These are phyloP conservation scores for Chascanopsetta lugubris DNA, from an alignment of 2,113 vertebrate genomes.

Conservation along the genomic window DNA sequence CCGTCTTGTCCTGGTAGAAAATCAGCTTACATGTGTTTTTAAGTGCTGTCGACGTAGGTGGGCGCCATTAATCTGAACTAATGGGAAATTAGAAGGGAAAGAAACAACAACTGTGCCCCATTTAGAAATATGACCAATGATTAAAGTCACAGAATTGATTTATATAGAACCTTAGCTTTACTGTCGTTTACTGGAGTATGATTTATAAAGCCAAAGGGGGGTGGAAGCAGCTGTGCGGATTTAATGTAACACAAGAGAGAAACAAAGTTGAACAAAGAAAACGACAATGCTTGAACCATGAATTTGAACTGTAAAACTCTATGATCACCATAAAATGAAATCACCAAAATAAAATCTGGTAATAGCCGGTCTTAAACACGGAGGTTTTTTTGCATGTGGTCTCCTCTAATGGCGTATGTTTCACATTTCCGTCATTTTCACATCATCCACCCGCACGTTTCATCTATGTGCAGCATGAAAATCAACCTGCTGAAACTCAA, in stretches of 20 bases:
- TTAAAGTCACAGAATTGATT: not conserved
- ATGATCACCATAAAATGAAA: too few relatives aligned
- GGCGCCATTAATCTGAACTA: not conserved
- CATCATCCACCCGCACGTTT: not conserved
- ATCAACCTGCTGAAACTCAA: not conserved
- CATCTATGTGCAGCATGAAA: too few relatives aligned
- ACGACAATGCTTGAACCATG: not conserved
- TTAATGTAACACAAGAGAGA: not conserved
- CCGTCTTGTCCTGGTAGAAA: constrained; percentile 11
- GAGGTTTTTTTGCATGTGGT: too few relatives aligned
- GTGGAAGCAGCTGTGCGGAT: not conserved
- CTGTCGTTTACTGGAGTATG: not conserved
- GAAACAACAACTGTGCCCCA: not conserved
- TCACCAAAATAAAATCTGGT: not conserved
- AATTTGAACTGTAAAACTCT: not conserved
- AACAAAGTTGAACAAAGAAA: not conserved
- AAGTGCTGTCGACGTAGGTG: not conserved
- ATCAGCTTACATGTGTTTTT: not conserved
- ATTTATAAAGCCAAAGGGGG: not conserved
- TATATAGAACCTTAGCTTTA: not conserved
- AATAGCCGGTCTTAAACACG: not conserved
- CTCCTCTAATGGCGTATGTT: too few relatives aligned
- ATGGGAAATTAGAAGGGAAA: not conserved
- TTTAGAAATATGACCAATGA: not conserved
- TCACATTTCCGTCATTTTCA: not conserved